Evolutionary conservation across 2,797 vertebrate species (phyloP).

Genomic region (Huso huso): DNA sequence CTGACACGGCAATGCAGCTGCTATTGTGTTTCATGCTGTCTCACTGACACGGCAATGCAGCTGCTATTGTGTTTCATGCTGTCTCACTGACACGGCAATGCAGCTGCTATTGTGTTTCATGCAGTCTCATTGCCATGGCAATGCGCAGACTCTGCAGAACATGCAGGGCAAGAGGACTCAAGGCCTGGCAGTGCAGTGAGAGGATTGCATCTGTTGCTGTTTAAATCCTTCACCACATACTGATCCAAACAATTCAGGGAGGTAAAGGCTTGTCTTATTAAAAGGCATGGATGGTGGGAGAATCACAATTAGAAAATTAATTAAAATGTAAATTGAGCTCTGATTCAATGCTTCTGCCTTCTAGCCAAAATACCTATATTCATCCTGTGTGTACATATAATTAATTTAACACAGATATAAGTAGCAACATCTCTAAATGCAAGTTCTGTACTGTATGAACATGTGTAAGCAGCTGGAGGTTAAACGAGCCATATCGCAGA

Average conservation of each 20-base stretch:
- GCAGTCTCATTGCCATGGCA: constrained; percentile 6
- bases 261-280: not conserved
- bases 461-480: constrained; percentile 22
- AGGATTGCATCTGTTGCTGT: constrained; percentile 10
- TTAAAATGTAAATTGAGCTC: constrained; percentile 20
- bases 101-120: too few species aligned
- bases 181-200: not conserved
- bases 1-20: too few species aligned
- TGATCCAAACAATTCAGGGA: not conserved
- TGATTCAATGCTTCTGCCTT: too few species aligned
- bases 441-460: constrained; percentile 1
- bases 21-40: too few species aligned
- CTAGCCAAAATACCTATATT: not conserved
- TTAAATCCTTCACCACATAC: not conserved
- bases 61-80: too few species aligned
- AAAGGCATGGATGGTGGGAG: not conserved
- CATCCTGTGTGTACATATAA: not conserved
- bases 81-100: too few species aligned
- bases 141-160: not conserved
- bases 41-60: too few species aligned
- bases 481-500: constrained; percentile 16
- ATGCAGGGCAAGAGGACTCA: not conserved
- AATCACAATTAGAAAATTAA: constrained; percentile 17
- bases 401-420: not conserved
- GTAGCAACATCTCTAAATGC: not conserved